phyloP scores from a whole-genome alignment of 2,888 invertebrate genomes.

The Cosmorhoe ocellata region DNA sequence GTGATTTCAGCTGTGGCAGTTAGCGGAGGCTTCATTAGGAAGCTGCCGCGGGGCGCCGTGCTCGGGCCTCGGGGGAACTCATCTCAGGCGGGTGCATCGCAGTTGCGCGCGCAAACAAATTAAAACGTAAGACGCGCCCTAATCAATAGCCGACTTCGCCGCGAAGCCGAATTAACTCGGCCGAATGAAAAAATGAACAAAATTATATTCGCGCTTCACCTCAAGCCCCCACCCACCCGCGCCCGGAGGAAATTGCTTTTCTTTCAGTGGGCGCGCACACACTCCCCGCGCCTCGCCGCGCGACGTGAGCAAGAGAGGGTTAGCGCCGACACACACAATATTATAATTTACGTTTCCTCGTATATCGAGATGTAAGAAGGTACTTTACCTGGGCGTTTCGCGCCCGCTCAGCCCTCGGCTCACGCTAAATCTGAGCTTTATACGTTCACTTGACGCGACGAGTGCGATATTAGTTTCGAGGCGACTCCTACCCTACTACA shows the following conservation, averaged over 20 bases:
- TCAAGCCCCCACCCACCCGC: constrained; percentile 60
- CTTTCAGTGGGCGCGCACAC: constrained; percentile 81
- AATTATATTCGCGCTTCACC: constrained; percentile 82
- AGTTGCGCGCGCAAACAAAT: constrained; percentile 82
- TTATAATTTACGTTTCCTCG: constrained; percentile 82
- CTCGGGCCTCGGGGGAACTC: constrained; percentile 51
- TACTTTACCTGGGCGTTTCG: constrained; percentile 80
- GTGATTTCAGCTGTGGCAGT: constrained; percentile 68
- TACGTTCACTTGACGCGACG: constrained; percentile 82
- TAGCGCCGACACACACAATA: constrained; percentile 80
- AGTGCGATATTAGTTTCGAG: constrained; percentile 81
- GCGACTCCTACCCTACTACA: constrained; percentile 75
- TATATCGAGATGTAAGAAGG: constrained; percentile 81
- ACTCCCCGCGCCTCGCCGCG: constrained; percentile 63
- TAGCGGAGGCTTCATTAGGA: constrained; percentile 75
- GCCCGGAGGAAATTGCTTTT: constrained; percentile 81
- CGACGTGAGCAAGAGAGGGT: constrained; percentile 72
- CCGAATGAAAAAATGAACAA: constrained; percentile 83
- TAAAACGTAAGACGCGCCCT: constrained; percentile 83
- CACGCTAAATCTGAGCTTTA: constrained; percentile 82
- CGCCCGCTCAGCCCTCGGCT: constrained; percentile 77
- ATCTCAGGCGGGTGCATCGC: constrained; percentile 76
- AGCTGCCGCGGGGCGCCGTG: constrained; percentile 39
- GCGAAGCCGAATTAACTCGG: constrained; percentile 81
- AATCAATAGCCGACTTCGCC: constrained; percentile 81